Base-by-base conservation (phyloP, 2,113 vertebrate genomes). In the Entelurus aequoreus region DNA sequence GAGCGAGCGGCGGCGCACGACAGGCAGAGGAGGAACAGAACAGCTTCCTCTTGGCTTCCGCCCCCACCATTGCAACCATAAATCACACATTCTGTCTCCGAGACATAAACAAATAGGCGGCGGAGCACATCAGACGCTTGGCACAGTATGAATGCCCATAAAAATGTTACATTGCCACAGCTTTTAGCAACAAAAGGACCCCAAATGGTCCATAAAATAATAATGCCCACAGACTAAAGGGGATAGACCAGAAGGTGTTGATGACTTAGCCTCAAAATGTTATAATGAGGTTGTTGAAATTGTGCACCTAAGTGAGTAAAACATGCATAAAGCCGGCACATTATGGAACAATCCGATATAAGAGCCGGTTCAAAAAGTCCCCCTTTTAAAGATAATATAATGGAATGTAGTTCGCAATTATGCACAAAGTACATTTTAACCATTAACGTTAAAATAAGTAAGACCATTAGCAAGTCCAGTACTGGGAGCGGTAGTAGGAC, bases 41-140 rank as follows among this genome's bases (percentile, higher is more conserved):
- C 73, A 85, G 78, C 80, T 78, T 78, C 81, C 85, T 85, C 82
- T 81, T 79, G 66, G 72, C 84, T 78, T 75, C 77, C 84, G 79
- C 82, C 84, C 81, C 86, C 88, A 88, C 82, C 81, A 72, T 74
- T 79, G 74, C 71, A 80, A 87, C 82, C 79, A 87, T 87, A 88
- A 89, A 89, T 85, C 81, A 87, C 78, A 77, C 71, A 74, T 75
- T 81, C 83, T 85, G 80, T 83, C 80, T 76, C 81, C 63, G 65
- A 88, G 88, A 88, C 75, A 80, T 82, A 89, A 88, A 86, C 83
- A 87, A 83, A 87, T 84, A 87, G 21, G 74, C 75, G 72, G 75
- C 72, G 48, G 64, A 78, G 79, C 67, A 62, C 76, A 84, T 79
- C 77, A 71, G 73, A 84, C 84, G 80, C 79, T 71, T 84, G 87